Base-by-base conservation (phyloP, 2,113 vertebrate species). In the Callocephalon fimbriatum region DNA sequence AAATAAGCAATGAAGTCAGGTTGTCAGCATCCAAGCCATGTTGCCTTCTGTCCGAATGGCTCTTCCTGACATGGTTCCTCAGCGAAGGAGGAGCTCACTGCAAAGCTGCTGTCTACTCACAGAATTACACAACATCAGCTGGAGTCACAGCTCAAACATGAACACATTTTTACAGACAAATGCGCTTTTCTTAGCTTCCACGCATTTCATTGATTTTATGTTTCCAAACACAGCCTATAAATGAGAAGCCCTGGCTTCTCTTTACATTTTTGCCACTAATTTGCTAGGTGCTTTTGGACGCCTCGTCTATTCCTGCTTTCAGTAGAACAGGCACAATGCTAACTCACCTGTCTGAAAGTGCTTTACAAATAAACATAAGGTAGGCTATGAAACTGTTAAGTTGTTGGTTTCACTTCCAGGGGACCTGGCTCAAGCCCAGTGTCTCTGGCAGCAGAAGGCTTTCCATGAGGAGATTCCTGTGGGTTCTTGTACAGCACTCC, bases 81-180 rank as follows among this genome's bases (percentile, higher is more conserved):
- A 37, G 42, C 54, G 63, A 67, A 63, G 47, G 37, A 90, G 58
- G 48, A 48, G 15, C 62, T 90, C 22, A 14, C 42, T 76, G 61
- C 2, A 4, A 79, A 91, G 71, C 22, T 4, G 1, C 23, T 35
- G 32, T 73, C 90, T 80, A 40, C 74, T 86, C 45, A 62, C 54
- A 80, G 68, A 48, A 37, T 65, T 86, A 44, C 77, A 62, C 51
- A 63, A 62, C 51, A 66, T 62, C 71, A 88, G 53, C 54, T 73
- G 85, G 67, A 93, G 67, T 62, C 38, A 37, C 61, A 61, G 59
- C 26, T 88, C 75, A 59, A 19, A 7, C 66, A 16, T 25, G 68
- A 80, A 88, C 93, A 93, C 32, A 44, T 27, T 47, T 74, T 67
- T 86, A 74, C 68, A 95, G 86, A 88, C 21, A 78, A 86, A 74